These are phyloP conservation scores for Mesembrinibis cayennensis DNA, from an alignment of 2,113 vertebrate species.

Conservation along the genomic window DNA sequence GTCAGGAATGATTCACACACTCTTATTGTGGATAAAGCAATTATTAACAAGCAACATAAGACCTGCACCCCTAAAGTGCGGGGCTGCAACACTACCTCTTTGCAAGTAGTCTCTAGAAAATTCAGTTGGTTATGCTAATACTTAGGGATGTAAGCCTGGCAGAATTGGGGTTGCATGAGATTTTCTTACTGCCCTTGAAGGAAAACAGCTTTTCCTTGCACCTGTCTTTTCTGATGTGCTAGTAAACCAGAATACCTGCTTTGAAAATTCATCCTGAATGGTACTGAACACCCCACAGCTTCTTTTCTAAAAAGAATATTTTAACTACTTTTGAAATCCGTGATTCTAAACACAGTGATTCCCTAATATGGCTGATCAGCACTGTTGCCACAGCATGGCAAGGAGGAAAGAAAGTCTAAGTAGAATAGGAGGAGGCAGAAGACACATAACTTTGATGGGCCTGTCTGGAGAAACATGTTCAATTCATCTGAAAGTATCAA, in stretches of 20 bases:
- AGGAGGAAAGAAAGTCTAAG: background rate
- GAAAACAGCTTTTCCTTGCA: background rate
- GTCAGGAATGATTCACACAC: background rate
- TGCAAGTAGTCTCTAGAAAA: background rate
- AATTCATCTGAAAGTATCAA: background rate
- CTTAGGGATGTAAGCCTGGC: background rate
- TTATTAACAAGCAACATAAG: background rate
- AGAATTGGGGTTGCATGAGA: background rate
- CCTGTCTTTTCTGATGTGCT: background rate
- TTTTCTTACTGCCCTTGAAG: background rate
- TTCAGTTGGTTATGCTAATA: background rate
- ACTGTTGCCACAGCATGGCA: background rate
- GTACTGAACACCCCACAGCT: background rate
- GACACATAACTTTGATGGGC: background rate
- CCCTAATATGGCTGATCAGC: background rate
- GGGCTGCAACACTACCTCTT: background rate
- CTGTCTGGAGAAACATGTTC: background rate
- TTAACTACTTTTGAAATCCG: background rate
- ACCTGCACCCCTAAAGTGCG: background rate
- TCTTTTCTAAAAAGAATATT: background rate
- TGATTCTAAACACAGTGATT: background rate
- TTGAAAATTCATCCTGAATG: background rate
- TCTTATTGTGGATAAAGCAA: background rate
- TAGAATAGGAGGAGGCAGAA: background rate
- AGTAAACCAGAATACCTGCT: background rate